These are phyloP conservation scores for Aphelenchoides avenae DNA, from an alignment of 1,140 invertebrate genomes.

Conservation along the genomic window DNA sequence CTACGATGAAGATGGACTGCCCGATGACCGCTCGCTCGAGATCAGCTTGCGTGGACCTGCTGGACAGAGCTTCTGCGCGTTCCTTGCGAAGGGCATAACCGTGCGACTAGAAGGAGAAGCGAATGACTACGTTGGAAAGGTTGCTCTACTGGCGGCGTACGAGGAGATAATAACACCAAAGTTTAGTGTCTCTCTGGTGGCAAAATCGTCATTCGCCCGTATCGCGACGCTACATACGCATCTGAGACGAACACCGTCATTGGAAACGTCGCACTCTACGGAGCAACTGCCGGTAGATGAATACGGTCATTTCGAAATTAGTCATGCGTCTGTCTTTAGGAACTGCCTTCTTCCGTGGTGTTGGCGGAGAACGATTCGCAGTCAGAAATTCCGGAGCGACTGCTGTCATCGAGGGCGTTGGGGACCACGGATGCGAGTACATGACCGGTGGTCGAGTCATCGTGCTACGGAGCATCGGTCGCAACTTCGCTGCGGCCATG, in stretches of 20 bases:
- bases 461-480: constrained; percentile 84
- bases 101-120: constrained; percentile 91
- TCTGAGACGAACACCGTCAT: constrained; percentile 93
- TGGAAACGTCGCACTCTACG: constrained; percentile 96
- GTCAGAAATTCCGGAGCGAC: constrained; percentile 92
- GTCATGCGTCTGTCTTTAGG: constrained; percentile 59
- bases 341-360: constrained; percentile 87
- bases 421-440: constrained; percentile 98
- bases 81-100: constrained; percentile 81
- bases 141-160: constrained; percentile 42
- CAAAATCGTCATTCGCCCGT: constrained; percentile 86
- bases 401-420: constrained; percentile 85
- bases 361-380: constrained; percentile 93
- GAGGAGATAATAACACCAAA: constrained; percentile 1
- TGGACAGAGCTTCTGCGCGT: constrained; percentile 98
- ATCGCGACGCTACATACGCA: constrained; percentile 73
- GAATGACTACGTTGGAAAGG: constrained; percentile 94
- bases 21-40: constrained; percentile 74
- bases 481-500: constrained; percentile 98
- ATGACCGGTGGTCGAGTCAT: constrained; percentile 85
- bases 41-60: constrained; percentile 86
- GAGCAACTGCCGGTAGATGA: constrained; percentile 74
- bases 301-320: background rate
- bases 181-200: constrained; percentile 84
- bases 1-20: constrained; percentile 80